Base-by-base conservation (phyloP, 2,797 vertebrate genomes). In the Eulemur coronatus region DNA sequence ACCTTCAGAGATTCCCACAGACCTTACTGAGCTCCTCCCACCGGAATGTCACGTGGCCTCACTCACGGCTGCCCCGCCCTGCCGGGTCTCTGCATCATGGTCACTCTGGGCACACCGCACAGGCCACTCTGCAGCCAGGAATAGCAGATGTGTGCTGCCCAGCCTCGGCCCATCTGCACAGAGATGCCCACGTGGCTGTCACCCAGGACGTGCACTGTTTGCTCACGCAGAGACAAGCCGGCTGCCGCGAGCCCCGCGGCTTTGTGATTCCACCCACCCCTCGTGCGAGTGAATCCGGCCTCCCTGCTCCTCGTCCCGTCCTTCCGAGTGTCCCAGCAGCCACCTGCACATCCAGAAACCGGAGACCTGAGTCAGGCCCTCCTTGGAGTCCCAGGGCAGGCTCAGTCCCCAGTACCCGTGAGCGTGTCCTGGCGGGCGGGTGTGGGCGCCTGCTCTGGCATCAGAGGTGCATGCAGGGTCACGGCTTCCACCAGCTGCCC, bases 201-300 rank as follows among this genome's bases (percentile, higher is more conserved):
- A 35, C 73, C 4, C 22, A 48, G 65, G 63, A 35, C 9, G 0
- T 12, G 38, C 0, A 1, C 61, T 17, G 24, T 17, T 24, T 5
- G 43, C n/a, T 57, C 26, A 2, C 12, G 2, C 26, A 17, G 69
- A 75, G 24, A 59, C 28, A 11, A 89, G 38, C 13, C 26, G 52
- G 17, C 17, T 1, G 15, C 43, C 18, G 1, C 1, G 15, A 28
- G 28, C 33, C 30, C 30, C 0, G 18, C 3, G 28, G 4, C 10
- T 41, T 72, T 48, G 28, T 38, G 50, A 9, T 18, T 1, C 48
- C 4, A 15, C 35, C 43, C 26, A 7, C 50, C 26, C 48, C 59
- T 33, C 24, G 0, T 4, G 6, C 7, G 33, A 14, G 4, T 33
- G 43, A 33, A 26, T 46, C 30, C 28, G 12, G 3, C 5, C 20